Evolutionary conservation across 2,113 vertebrate species (phyloP).

Genomic region (Actenoides hombroni): DNA sequence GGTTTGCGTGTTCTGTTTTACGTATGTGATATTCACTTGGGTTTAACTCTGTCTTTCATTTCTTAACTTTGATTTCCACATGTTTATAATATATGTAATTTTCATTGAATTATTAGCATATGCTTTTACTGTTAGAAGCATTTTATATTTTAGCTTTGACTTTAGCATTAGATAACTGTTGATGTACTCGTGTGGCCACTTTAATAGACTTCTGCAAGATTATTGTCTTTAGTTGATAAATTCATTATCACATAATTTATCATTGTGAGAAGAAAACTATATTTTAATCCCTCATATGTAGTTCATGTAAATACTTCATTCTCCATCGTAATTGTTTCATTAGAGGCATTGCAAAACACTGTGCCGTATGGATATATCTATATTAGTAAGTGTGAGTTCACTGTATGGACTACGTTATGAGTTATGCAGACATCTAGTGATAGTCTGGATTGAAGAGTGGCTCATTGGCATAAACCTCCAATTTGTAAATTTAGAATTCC

Average conservation of each 20-base stretch:
- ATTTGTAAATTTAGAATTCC: neutral
- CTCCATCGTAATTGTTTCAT: neutral
- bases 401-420: neutral
- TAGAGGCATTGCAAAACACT: neutral
- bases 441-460: neutral
- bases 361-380: neutral
- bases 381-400: neutral
- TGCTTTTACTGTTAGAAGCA: neutral
- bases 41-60: neutral
- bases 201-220: neutral
- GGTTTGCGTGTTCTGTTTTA: neutral
- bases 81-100: neutral
- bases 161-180: neutral
- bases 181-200: neutral
- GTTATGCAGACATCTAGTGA: neutral
- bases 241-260: neutral
- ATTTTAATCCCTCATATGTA: neutral
- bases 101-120: neutral
- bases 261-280: neutral
- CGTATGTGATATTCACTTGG: neutral
- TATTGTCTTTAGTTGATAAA: neutral
- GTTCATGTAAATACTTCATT: neutral
- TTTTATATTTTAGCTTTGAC: neutral
- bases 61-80: neutral
- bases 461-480: neutral